phyloP scores from a whole-genome alignment of 2,113 vertebrate species.

The Antechinus flavipes region DNA sequence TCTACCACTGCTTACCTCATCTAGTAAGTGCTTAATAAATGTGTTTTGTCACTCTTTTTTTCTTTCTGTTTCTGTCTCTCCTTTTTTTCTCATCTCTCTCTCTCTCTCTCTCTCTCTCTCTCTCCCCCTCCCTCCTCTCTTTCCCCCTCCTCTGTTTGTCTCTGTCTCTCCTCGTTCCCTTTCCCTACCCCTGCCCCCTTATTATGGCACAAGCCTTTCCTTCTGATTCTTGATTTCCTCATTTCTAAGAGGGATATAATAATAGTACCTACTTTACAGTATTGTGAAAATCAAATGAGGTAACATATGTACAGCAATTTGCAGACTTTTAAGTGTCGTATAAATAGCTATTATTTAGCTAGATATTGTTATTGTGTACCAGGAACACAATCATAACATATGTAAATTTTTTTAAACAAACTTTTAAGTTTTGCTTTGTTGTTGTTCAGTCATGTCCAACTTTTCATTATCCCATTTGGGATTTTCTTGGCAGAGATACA shows the following conservation, averaged over 20 bases:
- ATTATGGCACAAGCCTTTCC: neutral
- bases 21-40: neutral
- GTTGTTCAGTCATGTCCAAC: too few relatives aligned
- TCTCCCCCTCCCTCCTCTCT: neutral
- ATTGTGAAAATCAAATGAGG: neutral
- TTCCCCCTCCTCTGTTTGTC: too few relatives aligned
- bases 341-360: neutral
- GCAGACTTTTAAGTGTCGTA: neutral
- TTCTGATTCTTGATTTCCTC: neutral
- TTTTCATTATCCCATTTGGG: too few relatives aligned
- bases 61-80: too few relatives aligned
- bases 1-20: neutral
- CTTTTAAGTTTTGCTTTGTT: neutral
- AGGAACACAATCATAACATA: neutral
- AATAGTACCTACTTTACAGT: neutral
- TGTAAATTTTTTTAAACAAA: neutral
- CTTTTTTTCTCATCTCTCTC: neutral
- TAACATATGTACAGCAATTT: neutral
- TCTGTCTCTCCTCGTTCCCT: neutral
- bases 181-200: neutral
- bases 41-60: neutral
- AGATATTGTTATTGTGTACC: neutral
- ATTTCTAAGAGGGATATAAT: neutral
- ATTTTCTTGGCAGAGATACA: too few relatives aligned
- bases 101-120: rapidly evolving